Percentiles rank a stretch among this genome's conserved stretches.
Conservation (phyloP, 2,888 invertebrate genomes). For the Drosophila merina region DNA sequence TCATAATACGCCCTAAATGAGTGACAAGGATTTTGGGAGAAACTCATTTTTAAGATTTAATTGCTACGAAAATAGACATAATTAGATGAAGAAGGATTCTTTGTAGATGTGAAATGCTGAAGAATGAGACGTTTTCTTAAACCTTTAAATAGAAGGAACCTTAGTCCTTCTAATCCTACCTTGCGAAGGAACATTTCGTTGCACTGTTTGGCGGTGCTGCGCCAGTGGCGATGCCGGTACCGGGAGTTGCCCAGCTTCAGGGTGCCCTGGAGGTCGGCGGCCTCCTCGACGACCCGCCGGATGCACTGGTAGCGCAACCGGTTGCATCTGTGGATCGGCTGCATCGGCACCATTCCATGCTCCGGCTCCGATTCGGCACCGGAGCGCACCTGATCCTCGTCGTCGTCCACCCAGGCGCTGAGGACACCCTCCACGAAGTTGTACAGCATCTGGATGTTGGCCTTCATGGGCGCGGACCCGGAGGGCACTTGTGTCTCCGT, state of each 20-base stretch:
- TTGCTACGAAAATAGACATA: slow-evolving; percentile 2
- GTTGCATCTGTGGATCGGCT: slow-evolving; percentile 84
- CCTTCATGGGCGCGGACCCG: slow-evolving; percentile 86
- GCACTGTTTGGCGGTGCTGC: slow-evolving; percentile 93
- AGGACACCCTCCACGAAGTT: slow-evolving; percentile 92
- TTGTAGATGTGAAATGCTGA: not conserved
- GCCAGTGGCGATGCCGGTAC: slow-evolving; percentile 92
- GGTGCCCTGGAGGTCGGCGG: slow-evolving; percentile 88
- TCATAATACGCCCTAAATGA: slow-evolving; percentile 14
- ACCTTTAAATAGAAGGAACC: not conserved
- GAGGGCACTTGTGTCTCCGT: slow-evolving; percentile 83
- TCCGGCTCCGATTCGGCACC: slow-evolving; percentile 90
- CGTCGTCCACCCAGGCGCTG: slow-evolving; percentile 91
- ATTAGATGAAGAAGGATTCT: not conserved
- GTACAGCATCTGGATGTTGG: slow-evolving; percentile 92
- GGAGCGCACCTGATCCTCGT: slow-evolving; percentile 87
- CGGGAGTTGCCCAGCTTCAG: slow-evolving; percentile 88
- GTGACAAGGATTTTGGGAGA: not conserved
- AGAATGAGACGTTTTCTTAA: too few species aligned
- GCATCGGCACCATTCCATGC: slow-evolving; percentile 85
- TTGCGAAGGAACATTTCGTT: slow-evolving; percentile 94
- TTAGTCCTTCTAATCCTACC: slow-evolving; percentile 85
- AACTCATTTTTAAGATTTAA: not conserved
- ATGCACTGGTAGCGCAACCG: slow-evolving; percentile 89
- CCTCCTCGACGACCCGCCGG: slow-evolving; percentile 88